Percentiles rank a stretch among this genome's conserved stretches.
Conservation (phyloP, 2,888 invertebrate genomes). For the Aphodius granarius region DNA sequence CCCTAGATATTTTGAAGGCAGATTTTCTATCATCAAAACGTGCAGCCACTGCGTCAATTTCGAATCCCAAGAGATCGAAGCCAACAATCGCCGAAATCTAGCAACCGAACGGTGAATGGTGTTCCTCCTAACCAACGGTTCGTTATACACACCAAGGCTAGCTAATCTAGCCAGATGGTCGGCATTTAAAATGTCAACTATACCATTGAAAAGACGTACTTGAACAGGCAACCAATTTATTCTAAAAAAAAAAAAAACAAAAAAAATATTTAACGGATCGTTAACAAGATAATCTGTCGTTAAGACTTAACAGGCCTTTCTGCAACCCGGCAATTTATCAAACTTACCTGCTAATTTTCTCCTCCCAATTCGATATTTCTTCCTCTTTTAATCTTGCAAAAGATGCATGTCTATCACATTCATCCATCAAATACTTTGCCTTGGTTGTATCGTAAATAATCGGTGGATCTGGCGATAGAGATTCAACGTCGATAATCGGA, state of each 20-base stretch:
- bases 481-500: constrained; percentile 55
- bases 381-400: constrained; percentile 61
- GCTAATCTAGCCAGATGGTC: constrained; percentile 69
- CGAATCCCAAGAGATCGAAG: constrained; percentile 72
- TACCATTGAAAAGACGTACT: constrained; percentile 65
- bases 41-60: constrained; percentile 79
- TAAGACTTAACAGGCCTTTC: too few species aligned
- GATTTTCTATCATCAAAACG: constrained; percentile 66
- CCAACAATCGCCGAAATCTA: constrained; percentile 67
- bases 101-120: constrained; percentile 72
- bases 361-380: constrained; percentile 71
- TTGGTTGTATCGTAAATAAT: constrained; percentile 63
- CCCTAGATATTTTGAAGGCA: constrained; percentile 67
- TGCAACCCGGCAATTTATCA: neutral
- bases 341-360: constrained; percentile 62
- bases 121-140: constrained; percentile 68
- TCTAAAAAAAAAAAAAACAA: constrained; percentile 48
- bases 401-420: constrained; percentile 67
- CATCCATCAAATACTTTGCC: constrained; percentile 68
- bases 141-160: constrained; percentile 61
- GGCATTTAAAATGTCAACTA: constrained; percentile 65
- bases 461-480: constrained; percentile 48
- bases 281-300: too few species aligned
- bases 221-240: constrained; percentile 67
- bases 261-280: too few species aligned